Conservation (phyloP, 1,140 invertebrate genomes). For the Drosophila ogumai region DNA sequence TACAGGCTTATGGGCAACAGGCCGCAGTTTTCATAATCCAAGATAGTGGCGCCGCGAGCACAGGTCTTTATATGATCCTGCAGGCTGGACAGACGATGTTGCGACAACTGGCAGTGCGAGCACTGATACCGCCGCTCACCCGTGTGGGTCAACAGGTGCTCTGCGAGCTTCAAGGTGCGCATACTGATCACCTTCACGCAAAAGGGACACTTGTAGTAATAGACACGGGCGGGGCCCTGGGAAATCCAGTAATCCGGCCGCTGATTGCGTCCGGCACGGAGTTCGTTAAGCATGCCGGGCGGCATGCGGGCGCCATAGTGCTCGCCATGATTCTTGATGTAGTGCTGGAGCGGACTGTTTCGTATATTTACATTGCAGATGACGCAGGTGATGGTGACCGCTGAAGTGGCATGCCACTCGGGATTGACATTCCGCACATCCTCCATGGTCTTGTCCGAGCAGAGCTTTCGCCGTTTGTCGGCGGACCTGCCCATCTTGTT, state of each 20-base stretch:
- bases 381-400: conserved; percentile 63
- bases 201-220: conserved; percentile 58
- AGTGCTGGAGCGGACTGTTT: conserved; percentile 85
- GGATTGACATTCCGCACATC: conserved; percentile 32
- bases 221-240: neutral
- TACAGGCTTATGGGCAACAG: conserved; percentile 62
- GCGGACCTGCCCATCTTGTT: neutral
- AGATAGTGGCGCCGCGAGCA: neutral
- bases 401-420: conserved; percentile 48
- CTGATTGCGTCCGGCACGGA: conserved; percentile 34
- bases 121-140: conserved; percentile 88
- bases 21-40: neutral
- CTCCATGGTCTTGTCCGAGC: no score
- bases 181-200: conserved; percentile 40
- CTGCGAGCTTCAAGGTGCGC: conserved; percentile 39
- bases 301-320: conserved; percentile 86
- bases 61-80: conserved; percentile 30
- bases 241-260: conserved; percentile 10
- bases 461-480: neutral
- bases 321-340: conserved; percentile 87
- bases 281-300: conserved; percentile 44
- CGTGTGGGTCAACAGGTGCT: conserved; percentile 88
- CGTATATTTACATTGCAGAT: conserved; percentile 85
- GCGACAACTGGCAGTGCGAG: conserved; percentile 83
- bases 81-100: neutral